These are phyloP conservation scores for Epinephelus coioides DNA, from an alignment of 2,797 vertebrate genomes.

Conservation along the genomic window DNA sequence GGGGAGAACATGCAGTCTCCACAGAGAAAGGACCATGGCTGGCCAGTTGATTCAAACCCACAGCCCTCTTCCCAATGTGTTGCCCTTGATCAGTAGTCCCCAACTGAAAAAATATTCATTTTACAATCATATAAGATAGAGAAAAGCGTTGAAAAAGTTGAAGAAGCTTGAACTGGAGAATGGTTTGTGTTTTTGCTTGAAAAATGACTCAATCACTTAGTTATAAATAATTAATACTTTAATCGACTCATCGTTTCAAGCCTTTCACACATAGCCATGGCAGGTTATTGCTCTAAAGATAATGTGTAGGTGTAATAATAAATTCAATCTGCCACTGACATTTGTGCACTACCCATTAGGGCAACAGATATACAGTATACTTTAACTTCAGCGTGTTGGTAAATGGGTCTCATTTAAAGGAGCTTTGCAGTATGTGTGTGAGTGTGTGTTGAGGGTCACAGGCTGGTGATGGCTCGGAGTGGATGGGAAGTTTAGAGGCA, in stretches of 20 bases:
- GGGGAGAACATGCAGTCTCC: too few species aligned
- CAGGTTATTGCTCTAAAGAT: not conserved
- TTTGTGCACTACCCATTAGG: not conserved
- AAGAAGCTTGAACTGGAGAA: not conserved
- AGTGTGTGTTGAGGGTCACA: not conserved
- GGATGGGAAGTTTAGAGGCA: slow-evolving; percentile 51
- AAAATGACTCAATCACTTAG: not conserved
- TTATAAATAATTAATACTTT: not conserved
- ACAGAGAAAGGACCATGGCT: too few species aligned
- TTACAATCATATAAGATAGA: not conserved
- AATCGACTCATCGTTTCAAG: not conserved
- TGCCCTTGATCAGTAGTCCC: not conserved
- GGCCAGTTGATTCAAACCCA: too few species aligned
- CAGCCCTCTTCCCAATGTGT: too few species aligned
- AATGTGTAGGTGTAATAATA: slow-evolving; percentile 4
- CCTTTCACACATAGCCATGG: not conserved
- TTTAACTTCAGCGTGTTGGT: slow-evolving; percentile 15
- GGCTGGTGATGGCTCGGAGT: slow-evolving; percentile 25
- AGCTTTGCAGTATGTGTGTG: not conserved
- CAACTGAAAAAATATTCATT: not conserved
- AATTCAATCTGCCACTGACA: not conserved
- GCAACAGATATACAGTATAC: not conserved
- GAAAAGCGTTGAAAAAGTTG: not conserved
- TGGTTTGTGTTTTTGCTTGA: not conserved
- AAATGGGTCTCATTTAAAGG: slow-evolving; percentile 23